Evolutionary conservation across 2,888 invertebrate species (phyloP).

Genomic region (Leuctra nigra): DNA sequence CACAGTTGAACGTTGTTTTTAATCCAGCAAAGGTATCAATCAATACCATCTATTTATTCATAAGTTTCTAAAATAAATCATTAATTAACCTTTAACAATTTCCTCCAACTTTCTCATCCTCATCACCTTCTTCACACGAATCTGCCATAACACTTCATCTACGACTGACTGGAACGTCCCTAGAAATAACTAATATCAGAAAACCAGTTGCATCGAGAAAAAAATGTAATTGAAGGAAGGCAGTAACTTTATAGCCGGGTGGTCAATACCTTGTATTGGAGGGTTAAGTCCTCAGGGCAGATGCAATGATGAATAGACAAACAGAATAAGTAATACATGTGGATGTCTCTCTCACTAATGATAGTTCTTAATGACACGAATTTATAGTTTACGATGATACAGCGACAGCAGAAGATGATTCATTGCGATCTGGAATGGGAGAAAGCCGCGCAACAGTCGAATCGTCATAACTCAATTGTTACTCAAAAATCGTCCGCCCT

Average conservation of each 20-base stretch:
- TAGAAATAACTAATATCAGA: too few species aligned
- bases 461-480: conserved; percentile 27
- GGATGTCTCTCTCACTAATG: conserved; percentile 26
- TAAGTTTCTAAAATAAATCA: too few species aligned
- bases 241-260: conserved; percentile 1
- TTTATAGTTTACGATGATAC: conserved; percentile 24
- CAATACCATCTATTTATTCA: too few species aligned
- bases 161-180: too few species aligned
- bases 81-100: too few species aligned
- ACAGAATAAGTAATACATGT: conserved; percentile 17
- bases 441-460: conserved; percentile 8
- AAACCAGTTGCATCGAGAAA: neutral
- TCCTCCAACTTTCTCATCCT: too few species aligned
- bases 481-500: conserved; percentile 25
- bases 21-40: too few species aligned
- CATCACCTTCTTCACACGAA: too few species aligned
- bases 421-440: conserved; percentile 5
- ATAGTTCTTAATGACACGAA: conserved; percentile 28
- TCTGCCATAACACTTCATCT: too few species aligned
- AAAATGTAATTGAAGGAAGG: neutral
- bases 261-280: conserved; percentile 9
- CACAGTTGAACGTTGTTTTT: too few species aligned
- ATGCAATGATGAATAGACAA: conserved; percentile 14
- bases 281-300: conserved; percentile 1
- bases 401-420: conserved; percentile 6